Conservation (phyloP, 2,888 invertebrate species). For the Copidosoma aretas region DNA sequence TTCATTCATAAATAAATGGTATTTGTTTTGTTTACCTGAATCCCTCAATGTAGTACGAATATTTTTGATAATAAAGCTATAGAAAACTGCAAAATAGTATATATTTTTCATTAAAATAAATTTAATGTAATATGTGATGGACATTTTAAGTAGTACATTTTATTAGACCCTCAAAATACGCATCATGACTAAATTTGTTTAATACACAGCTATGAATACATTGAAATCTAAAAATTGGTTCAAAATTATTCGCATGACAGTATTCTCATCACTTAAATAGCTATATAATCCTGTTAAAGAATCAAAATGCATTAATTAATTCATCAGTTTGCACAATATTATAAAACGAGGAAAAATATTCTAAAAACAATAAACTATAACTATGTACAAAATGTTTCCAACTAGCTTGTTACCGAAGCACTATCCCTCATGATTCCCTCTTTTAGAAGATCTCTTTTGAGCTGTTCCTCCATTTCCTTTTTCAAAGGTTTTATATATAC, state of each 20-base stretch:
- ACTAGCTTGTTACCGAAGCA: neutral
- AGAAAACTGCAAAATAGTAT: no score
- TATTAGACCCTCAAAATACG: no score
- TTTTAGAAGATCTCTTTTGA: constrained; percentile 50
- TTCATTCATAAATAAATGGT: constrained; percentile 21
- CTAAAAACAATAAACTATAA: constrained; percentile 6
- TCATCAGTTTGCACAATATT: neutral
- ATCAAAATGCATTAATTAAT: neutral
- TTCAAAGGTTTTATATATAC: constrained; percentile 61
- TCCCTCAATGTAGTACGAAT: neutral
- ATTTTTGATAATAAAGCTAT: no score
- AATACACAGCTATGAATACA: no score
- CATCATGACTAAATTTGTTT: no score
- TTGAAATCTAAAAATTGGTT: neutral
- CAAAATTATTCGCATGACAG: neutral
- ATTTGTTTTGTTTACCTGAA: neutral
- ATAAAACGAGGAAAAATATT: constrained; percentile 5
- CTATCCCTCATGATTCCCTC: constrained; percentile 34
- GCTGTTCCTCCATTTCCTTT: constrained; percentile 57
- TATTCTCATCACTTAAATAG: neutral
- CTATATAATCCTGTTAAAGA: no score
- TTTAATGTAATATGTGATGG: no score
- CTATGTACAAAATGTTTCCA: constrained; percentile 16
- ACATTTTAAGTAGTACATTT: no score
- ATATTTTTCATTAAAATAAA: no score